Percentiles rank a stretch among this genome's conserved stretches.
Evolutionary conservation across 1,140 invertebrate species (phyloP).

Genomic region (Formica exsecta): DNA sequence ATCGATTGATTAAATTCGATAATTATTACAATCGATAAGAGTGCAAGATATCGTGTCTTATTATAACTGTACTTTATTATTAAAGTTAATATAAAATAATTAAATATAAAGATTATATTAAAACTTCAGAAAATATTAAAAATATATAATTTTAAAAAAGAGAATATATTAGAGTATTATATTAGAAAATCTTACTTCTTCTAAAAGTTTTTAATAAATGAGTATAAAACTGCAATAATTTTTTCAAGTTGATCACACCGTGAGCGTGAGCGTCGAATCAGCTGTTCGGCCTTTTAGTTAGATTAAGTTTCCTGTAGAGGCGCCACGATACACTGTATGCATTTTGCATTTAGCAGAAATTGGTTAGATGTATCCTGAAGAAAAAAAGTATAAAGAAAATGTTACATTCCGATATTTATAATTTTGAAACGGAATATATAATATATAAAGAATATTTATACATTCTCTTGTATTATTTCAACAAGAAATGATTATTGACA

Average conservation of each 20-base stretch:
- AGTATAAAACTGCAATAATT: background rate
- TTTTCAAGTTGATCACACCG: background rate
- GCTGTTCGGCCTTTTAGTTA: constrained; percentile 23
- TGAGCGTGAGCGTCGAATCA: background rate
- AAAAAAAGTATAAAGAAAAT: background rate
- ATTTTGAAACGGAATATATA: background rate
- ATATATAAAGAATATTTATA: background rate
- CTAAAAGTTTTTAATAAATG: background rate
- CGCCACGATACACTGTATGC: background rate
- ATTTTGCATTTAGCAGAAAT: background rate
- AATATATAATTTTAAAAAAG: background rate
- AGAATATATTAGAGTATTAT: background rate
- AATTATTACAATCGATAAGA: background rate
- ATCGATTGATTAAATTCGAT: background rate
- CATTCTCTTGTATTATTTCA: background rate
- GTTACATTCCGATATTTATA: background rate
- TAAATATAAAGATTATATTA: background rate
- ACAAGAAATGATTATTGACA: constrained; percentile 19
- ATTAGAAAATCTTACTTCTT: background rate
- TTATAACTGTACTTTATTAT: background rate
- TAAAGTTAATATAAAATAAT: constrained; percentile 6
- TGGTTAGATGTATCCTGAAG: constrained; percentile 2
- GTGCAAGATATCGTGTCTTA: too few species aligned
- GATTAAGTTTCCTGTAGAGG: background rate
- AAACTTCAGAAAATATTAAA: too few species aligned